Conservation (phyloP, 2,888 invertebrate species). For the Lysandra bellargus region DNA sequence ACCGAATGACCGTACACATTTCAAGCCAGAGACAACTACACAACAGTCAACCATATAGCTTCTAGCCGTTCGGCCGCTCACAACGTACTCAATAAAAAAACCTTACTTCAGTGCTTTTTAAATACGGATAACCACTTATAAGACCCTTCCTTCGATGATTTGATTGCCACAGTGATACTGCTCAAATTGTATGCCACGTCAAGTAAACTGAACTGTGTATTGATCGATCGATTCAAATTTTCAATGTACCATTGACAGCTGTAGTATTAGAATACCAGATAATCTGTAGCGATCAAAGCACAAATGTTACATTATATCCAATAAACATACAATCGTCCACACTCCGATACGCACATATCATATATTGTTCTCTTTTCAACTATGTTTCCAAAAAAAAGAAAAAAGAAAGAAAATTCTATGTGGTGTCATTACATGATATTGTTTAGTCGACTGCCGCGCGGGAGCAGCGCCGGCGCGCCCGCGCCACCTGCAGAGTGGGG, state of each 20-base stretch:
- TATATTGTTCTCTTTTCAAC: constrained; percentile 67
- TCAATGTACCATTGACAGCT: not conserved
- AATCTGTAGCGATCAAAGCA: constrained; percentile 52
- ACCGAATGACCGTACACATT: constrained; percentile 55
- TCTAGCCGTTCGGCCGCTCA: constrained; percentile 51
- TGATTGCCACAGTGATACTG: constrained; percentile 47
- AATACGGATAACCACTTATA: constrained; percentile 48
- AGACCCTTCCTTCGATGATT: constrained; percentile 48
- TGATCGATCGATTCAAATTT: not conserved
- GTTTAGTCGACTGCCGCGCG: constrained; percentile 62
- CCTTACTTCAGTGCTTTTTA: constrained; percentile 31
- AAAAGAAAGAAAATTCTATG: constrained; percentile 71
- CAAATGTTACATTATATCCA: constrained; percentile 61
- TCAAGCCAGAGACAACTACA: constrained; percentile 73
- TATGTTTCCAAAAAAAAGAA: constrained; percentile 72
- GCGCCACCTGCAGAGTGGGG: constrained; percentile 62
- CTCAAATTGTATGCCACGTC: not conserved
- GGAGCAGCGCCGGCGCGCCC: constrained; percentile 52
- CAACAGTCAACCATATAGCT: constrained; percentile 72
- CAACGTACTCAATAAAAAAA: constrained; percentile 38
- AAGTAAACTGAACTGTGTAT: not conserved
- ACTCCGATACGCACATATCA: constrained; percentile 79
- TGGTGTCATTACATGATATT: constrained; percentile 73
- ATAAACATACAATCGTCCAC: constrained; percentile 76
- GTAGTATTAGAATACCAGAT: not conserved